Evolutionary conservation across 2,113 vertebrate species (phyloP).

Genomic region (Ondatra zibethicus): DNA sequence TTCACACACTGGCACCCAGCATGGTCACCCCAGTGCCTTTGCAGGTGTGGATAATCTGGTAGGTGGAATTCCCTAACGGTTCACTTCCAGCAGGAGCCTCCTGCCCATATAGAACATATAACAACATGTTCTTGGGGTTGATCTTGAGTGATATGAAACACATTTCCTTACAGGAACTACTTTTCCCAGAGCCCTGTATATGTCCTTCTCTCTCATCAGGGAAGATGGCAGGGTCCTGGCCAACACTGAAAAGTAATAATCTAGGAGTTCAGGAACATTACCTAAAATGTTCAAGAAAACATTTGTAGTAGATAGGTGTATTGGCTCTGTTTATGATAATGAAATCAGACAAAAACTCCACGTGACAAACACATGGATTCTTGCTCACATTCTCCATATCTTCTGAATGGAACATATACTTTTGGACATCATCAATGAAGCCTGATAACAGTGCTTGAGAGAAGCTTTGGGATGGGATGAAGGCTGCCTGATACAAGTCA

Average conservation of each 20-base stretch:
- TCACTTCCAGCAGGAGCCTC: not conserved
- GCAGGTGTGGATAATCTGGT: not conserved
- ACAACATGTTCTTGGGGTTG: not conserved
- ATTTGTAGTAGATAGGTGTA: not conserved
- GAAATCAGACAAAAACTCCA: not conserved
- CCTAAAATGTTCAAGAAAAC: not conserved
- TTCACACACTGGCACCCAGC: not conserved
- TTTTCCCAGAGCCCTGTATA: not conserved
- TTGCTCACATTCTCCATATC: not conserved
- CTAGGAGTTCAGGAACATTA: not conserved
- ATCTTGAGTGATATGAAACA: not conserved
- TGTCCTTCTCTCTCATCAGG: not conserved
- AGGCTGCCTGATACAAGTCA: rapidly evolving
- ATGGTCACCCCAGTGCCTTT: not conserved
- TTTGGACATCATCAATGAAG: not conserved
- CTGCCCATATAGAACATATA: not conserved
- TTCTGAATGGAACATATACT: not conserved
- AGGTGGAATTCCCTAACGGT: not conserved
- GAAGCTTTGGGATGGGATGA: not conserved
- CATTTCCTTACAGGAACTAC: not conserved
- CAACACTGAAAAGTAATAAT: not conserved
- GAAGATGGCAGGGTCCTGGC: not conserved
- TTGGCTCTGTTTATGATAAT: not conserved
- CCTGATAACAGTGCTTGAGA: not conserved
- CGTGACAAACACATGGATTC: not conserved